Conservation (phyloP, 2,888 invertebrate species). For the Conus canariensis region DNA sequence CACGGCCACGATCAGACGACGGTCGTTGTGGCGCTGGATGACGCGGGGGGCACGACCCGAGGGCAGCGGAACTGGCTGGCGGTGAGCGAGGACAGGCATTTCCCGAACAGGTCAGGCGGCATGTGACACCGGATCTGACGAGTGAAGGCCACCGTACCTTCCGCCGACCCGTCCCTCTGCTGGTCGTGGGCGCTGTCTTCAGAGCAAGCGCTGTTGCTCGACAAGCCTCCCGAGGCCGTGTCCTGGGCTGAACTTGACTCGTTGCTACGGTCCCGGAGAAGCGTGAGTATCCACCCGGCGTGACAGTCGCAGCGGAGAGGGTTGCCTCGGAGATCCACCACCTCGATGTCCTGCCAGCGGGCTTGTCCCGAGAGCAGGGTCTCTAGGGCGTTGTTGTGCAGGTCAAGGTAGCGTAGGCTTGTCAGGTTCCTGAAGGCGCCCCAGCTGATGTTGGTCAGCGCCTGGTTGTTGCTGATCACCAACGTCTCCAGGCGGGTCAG, state of each 20-base stretch:
- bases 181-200: not conserved
- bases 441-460: conserved; percentile 29
- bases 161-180: not conserved
- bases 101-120: conserved; percentile 8
- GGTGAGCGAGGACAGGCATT: conserved; percentile 25
- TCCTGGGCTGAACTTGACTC: not conserved
- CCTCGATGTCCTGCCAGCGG: conserved; percentile 27
- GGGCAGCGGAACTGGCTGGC: conserved; percentile 29
- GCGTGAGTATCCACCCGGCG: conserved; percentile 37
- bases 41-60: not conserved
- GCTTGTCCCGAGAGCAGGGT: conserved; percentile 32
- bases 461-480: conserved; percentile 38
- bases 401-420: conserved; percentile 35
- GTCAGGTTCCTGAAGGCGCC: conserved; percentile 31
- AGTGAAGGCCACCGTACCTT: conserved; percentile 19
- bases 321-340: conserved; percentile 41
- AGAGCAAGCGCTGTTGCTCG: not conserved
- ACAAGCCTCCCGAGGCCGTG: too few relatives aligned
- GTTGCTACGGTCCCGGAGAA: not conserved
- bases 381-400: conserved; percentile 35
- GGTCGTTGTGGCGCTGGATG: not conserved
- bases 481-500: conserved; percentile 34
- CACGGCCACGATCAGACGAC: conserved; percentile 34
- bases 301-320: conserved; percentile 44
- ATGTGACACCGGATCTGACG: conserved; percentile 34